These are phyloP conservation scores for Hemibagrus wyckioides DNA, from an alignment of 2,113 vertebrate genomes.

Conservation along the genomic window DNA sequence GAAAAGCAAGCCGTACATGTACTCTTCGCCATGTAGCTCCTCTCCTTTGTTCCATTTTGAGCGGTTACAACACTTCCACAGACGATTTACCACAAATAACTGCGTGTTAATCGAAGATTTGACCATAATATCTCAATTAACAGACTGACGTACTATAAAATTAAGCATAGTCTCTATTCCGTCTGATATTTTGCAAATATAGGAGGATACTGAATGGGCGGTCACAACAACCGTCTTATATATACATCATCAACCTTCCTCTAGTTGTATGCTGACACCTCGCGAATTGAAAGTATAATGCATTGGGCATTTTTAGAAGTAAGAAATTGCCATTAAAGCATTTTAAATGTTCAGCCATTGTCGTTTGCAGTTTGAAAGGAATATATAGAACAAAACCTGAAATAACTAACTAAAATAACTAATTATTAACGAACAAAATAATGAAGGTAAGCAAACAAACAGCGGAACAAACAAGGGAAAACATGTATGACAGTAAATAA, in stretches of 20 bases:
- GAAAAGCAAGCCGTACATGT: constrained; percentile 3
- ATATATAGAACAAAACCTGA: neutral
- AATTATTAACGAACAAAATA: neutral
- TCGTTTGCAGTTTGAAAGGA: neutral
- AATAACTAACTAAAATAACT: neutral
- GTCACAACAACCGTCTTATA: neutral
- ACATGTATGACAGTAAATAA: neutral
- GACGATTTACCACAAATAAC: neutral
- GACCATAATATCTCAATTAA: neutral
- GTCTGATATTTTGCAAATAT: neutral
- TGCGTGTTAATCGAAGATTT: neutral
- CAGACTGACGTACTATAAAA: neutral
- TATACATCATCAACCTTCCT: neutral
- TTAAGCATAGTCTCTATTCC: neutral
- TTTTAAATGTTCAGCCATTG: no score
- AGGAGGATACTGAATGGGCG: neutral
- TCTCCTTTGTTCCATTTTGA: constrained; percentile 51
- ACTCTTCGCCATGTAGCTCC: neutral
- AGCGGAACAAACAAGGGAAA: neutral
- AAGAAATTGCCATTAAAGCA: neutral
- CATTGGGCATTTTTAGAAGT: neutral
- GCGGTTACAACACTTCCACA: neutral
- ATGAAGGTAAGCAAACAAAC: neutral
- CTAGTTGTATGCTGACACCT: constrained; percentile 54
- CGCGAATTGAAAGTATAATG: constrained; percentile 23